Conservation (phyloP, 2,888 invertebrate genomes). For the Eupeodes latifasciatus region DNA sequence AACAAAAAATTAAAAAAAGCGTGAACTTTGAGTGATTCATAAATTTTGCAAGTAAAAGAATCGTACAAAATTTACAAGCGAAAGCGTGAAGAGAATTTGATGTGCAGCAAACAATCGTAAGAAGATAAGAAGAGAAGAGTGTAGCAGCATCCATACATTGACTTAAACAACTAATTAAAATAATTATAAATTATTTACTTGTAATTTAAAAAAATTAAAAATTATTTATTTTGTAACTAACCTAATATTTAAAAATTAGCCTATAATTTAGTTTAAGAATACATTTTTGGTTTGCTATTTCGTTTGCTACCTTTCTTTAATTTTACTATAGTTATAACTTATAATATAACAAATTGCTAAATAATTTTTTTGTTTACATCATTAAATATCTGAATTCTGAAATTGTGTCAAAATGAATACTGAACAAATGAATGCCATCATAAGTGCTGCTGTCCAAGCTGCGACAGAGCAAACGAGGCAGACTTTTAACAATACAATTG, state of each 20-base stretch:
- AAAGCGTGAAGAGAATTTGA: too few species aligned
- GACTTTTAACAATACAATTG: neutral
- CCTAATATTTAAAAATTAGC: neutral
- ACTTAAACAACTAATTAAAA: neutral
- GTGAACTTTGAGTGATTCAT: too few species aligned
- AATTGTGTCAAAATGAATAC: neutral
- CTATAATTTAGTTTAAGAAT: neutral
- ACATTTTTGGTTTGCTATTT: neutral
- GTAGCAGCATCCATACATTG: too few species aligned
- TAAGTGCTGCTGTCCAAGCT: conserved; percentile 3
- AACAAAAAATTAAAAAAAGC: too few species aligned
- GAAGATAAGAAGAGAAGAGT: too few species aligned
- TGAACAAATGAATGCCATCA: conserved; percentile 7
- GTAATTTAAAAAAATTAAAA: neutral
- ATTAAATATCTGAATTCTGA: neutral
- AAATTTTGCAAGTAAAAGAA: too few species aligned
- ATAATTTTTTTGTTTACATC: neutral
- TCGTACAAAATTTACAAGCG: too few species aligned
- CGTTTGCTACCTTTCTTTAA: neutral
- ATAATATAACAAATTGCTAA: neutral
- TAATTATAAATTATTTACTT: neutral
- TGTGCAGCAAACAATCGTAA: too few species aligned
- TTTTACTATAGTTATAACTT: too few species aligned
- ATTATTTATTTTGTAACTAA: neutral
- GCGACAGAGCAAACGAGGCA: conserved; percentile 25